Evolutionary conservation across 2,888 invertebrate species (phyloP).

Genomic region (Drosophila emarginata): DNA sequence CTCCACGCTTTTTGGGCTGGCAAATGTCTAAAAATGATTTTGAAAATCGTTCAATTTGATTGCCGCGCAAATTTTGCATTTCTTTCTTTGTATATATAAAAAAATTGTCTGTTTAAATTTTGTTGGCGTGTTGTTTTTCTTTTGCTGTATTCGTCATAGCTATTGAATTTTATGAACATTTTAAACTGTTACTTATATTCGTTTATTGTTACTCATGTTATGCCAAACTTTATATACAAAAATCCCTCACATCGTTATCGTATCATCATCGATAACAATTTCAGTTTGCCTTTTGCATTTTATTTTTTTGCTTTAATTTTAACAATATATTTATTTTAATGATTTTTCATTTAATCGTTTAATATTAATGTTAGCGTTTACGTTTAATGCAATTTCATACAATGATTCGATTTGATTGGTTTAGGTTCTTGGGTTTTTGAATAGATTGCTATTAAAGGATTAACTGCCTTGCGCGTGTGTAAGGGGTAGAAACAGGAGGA

Average conservation of each 20-base stretch:
- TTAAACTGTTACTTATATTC: constrained; percentile 54
- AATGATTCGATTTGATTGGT: constrained; percentile 59
- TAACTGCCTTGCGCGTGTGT: constrained; percentile 45
- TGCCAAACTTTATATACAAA: constrained; percentile 74
- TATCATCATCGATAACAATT: constrained; percentile 74
- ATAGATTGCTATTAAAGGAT: constrained; percentile 36
- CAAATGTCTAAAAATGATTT: constrained; percentile 59
- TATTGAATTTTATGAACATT: constrained; percentile 29
- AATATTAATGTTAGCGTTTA: constrained; percentile 52
- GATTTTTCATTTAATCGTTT: constrained; percentile 45
- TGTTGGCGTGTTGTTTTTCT: constrained; percentile 23
- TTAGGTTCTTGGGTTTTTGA: constrained; percentile 8
- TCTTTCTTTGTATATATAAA: constrained; percentile 45
- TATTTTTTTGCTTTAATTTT: constrained; percentile 55
- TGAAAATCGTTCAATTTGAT: constrained; percentile 74
- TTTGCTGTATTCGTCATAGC: constrained; percentile 28
- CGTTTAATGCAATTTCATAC: constrained; percentile 73
- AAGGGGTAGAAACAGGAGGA: background rate
- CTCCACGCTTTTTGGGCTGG: background rate
- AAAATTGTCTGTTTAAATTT: constrained; percentile 49
- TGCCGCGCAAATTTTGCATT: constrained; percentile 40
- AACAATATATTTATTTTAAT: constrained; percentile 63
- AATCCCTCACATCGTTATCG: constrained; percentile 41
- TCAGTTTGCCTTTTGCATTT: constrained; percentile 55
- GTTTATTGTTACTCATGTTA: constrained; percentile 68